Conservation (phyloP, 2,797 vertebrate species). For the Coracias cyanogaster region DNA sequence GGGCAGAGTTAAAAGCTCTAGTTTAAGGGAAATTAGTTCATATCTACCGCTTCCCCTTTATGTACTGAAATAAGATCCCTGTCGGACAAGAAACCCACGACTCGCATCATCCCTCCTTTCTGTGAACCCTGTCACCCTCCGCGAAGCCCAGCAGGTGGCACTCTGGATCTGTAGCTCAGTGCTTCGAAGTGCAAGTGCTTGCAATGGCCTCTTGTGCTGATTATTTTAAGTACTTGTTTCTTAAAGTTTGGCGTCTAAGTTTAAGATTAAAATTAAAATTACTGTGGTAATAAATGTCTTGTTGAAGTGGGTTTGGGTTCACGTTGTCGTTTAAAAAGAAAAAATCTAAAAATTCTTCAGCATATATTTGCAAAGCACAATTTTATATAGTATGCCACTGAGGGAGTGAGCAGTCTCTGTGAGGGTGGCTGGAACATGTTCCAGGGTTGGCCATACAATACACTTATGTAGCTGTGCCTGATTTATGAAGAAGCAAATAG, state of each 20-base stretch:
- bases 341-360: not conserved
- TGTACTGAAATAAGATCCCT: not conserved
- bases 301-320: not conserved
- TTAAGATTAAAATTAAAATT: not conserved
- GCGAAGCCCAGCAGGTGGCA: conserved; percentile 43
- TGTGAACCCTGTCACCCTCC: accelerated
- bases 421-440: not conserved
- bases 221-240: not conserved
- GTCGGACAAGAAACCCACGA: accelerated
- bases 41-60: not conserved
- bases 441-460: accelerated
- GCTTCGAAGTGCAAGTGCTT: not conserved
- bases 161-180: not conserved
- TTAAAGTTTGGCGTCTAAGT: not conserved
- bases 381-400: accelerated
- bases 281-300: not conserved
- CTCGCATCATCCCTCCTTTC: not conserved
- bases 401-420: not conserved
- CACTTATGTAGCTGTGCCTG: not conserved
- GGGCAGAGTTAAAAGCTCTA: not conserved
- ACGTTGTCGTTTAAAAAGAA: not conserved
- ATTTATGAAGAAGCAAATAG: not conserved
- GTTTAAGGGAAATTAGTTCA: not conserved
- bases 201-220: not conserved
- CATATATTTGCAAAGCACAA: not conserved